Evolutionary conservation across 2,113 vertebrate species (phyloP).

Genomic region (Chaetops frenatus): DNA sequence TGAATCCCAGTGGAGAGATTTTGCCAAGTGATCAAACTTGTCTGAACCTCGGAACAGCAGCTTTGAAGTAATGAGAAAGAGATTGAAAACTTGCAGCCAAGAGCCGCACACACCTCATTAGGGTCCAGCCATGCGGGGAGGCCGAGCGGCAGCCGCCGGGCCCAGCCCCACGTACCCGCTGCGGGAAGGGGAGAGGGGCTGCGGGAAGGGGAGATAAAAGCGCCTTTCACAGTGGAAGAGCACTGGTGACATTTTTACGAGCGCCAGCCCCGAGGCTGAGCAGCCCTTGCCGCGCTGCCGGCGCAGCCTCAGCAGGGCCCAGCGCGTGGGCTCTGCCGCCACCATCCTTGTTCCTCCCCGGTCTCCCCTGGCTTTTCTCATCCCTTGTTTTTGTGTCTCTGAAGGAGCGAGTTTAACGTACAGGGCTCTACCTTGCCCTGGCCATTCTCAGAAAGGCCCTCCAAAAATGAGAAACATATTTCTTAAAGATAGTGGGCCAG

Average conservation of each 20-base stretch:
- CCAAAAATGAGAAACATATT: not conserved
- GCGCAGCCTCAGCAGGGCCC: not conserved
- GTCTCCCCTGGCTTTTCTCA: not conserved
- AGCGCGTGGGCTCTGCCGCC: not conserved
- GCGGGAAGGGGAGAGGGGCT: slow-evolving; percentile 23
- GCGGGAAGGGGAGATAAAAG: slow-evolving; percentile 69
- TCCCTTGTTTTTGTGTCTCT: not conserved
- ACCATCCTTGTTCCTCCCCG: not conserved
- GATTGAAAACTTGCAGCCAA: slow-evolving; percentile 48
- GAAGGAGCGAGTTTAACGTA: not conserved
- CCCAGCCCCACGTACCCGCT: slow-evolving; percentile 13
- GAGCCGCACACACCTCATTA: slow-evolving; percentile 65
- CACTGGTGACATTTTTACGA: slow-evolving; percentile 71
- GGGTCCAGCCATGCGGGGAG: slow-evolving; percentile 58
- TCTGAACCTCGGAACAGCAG: not conserved
- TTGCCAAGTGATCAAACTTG: slow-evolving; percentile 29
- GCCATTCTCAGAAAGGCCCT: not conserved
- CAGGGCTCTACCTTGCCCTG: not conserved
- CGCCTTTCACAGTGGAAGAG: slow-evolving; percentile 69
- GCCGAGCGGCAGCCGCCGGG: slow-evolving; percentile 30
- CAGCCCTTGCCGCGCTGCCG: not conserved
- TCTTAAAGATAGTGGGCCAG: not conserved
- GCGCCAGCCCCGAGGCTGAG: slow-evolving; percentile 39
- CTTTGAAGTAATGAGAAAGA: slow-evolving; percentile 61
- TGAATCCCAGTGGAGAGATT: slow-evolving; percentile 23